These are phyloP conservation scores for Drosophila fulvimacula DNA, from an alignment of 2,888 invertebrate species.

Conservation along the genomic window DNA sequence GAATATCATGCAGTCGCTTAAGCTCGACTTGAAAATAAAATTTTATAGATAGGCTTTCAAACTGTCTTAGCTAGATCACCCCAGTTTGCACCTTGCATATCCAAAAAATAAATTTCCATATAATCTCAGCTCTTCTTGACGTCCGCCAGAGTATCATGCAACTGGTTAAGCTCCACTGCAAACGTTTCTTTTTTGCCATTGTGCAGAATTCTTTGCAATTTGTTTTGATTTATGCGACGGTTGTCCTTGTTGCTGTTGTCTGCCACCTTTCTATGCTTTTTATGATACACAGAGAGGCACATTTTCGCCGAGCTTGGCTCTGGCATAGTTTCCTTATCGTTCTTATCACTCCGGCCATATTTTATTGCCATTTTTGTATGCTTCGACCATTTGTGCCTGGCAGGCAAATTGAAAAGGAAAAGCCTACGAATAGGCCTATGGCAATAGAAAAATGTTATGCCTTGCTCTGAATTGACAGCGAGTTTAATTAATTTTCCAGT, in stretches of 20 bases:
- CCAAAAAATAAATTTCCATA: too few relatives aligned
- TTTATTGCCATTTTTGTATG: slow-evolving; percentile 50
- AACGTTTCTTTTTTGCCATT: slow-evolving; percentile 32
- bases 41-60: too few relatives aligned
- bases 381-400: slow-evolving; percentile 46
- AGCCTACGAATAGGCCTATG: slow-evolving; percentile 13
- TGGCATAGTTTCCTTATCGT: slow-evolving; percentile 65
- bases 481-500: slow-evolving; percentile 57
- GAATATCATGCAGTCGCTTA: too few relatives aligned
- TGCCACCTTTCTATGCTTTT: slow-evolving; percentile 16
- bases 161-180: too few relatives aligned
- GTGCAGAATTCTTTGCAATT: slow-evolving; percentile 54
- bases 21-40: too few relatives aligned
- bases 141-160: background rate
- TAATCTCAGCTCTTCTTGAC: too few relatives aligned
- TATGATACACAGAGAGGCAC: background rate
- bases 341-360: slow-evolving; percentile 66
- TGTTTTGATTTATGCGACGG: slow-evolving; percentile 69
- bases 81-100: too few relatives aligned
- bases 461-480: slow-evolving; percentile 41
- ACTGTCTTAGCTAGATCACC: too few relatives aligned
- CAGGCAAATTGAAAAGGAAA: slow-evolving; percentile 58
- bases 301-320: slow-evolving; percentile 12
- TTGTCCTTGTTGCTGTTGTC: slow-evolving; percentile 28
- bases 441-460: slow-evolving; percentile 22